These are phyloP conservation scores for Caenorhabditis angaria DNA, from an alignment of 2,888 invertebrate species.

Conservation along the genomic window DNA sequence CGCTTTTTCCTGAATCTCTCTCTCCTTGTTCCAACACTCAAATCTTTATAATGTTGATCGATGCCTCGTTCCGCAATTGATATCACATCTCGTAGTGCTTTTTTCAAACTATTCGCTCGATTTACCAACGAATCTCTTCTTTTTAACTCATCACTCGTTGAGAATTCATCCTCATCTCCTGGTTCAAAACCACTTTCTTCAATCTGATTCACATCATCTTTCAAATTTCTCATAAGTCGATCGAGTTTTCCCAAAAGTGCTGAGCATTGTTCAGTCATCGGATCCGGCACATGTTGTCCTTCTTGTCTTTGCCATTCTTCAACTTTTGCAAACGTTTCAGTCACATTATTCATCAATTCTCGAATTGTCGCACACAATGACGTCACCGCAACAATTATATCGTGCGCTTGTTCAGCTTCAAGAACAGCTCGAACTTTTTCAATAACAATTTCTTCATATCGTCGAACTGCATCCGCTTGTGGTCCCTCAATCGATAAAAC, in stretches of 20 bases:
- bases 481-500: conserved; percentile 84
- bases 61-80: conserved; percentile 81
- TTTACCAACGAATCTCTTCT: conserved; percentile 76
- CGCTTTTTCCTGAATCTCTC: conserved; percentile 57
- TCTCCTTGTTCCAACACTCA: conserved; percentile 42
- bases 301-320: conserved; percentile 8
- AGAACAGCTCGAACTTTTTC: conserved; percentile 45
- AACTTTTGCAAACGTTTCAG: conserved; percentile 8
- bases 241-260: conserved; percentile 82
- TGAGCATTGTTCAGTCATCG: conserved; percentile 75
- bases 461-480: conserved; percentile 44
- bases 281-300: conserved; percentile 5
- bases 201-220: conserved; percentile 76
- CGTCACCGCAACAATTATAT: conserved; percentile 45
- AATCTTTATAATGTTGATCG: conserved; percentile 46
- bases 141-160: conserved; percentile 30
- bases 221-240: conserved; percentile 80
- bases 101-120: conserved; percentile 84
- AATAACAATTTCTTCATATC: conserved; percentile 70
- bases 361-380: conserved; percentile 83
- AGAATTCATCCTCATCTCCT: conserved; percentile 50
- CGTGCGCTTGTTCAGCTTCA: conserved; percentile 48
- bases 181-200: conserved; percentile 59
- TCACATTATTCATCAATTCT: conserved; percentile 78
- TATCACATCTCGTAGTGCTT: conserved; percentile 83